Evolutionary conservation across 2,797 vertebrate genomes (phyloP).

Genomic region (Typhlichthys subterraneus): DNA sequence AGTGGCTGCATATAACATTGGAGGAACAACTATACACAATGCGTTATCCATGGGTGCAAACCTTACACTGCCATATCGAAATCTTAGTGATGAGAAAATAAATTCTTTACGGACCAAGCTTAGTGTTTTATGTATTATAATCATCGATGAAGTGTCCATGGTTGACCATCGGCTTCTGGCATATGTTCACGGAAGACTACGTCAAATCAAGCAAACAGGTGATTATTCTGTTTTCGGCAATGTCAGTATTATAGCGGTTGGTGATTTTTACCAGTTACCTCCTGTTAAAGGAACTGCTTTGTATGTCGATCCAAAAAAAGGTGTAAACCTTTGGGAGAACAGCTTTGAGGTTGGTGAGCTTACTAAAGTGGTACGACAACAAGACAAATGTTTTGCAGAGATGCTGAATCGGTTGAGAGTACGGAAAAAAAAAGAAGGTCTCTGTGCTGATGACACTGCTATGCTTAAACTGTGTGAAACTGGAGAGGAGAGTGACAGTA

Average conservation of each 20-base stretch:
- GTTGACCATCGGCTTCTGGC: constrained; percentile 37
- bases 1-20: constrained; percentile 44
- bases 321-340: constrained; percentile 10
- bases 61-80: constrained; percentile 26
- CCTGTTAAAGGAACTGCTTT: constrained; percentile 3
- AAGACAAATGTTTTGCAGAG: constrained; percentile 26
- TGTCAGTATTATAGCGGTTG: constrained; percentile 2
- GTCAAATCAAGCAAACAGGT: constrained; percentile 39
- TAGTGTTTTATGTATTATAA: constrained; percentile 31
- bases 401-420: constrained; percentile 10
- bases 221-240: constrained; percentile 21
- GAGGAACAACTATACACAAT: constrained; percentile 21
- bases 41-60: constrained; percentile 6
- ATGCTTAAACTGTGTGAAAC: constrained; percentile 25
- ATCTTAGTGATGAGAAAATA: constrained; percentile 17
- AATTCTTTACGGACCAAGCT: constrained; percentile 32
- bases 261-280: neutral
- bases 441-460: neutral
- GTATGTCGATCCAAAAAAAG: constrained; percentile 1
- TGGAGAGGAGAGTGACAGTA: neutral
- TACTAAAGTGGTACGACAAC: constrained; percentile 21
- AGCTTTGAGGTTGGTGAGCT: constrained; percentile 15
- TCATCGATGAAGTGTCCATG: constrained; percentile 47
- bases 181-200: constrained; percentile 36
- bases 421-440: neutral